phyloP scores from a whole-genome alignment of 92 coral and sea anemone species.

The Meandrina meandrites region DNA sequence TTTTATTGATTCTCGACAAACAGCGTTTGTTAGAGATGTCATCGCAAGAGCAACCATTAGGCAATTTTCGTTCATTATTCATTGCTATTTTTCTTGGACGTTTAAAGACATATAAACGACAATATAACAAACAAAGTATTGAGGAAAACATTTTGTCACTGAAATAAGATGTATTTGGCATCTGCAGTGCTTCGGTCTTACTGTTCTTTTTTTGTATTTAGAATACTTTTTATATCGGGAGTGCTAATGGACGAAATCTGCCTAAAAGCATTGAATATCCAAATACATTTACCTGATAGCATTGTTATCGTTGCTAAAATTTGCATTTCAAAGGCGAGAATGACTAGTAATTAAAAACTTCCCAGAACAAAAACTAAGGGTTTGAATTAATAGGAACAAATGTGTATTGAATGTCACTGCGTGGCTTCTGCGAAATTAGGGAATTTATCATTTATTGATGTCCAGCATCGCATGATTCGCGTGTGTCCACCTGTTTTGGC shows the following conservation, averaged over 20 bases:
- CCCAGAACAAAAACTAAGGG: conserved; percentile 14
- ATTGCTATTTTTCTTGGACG: background rate
- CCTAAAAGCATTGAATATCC: background rate
- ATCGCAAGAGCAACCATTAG: background rate
- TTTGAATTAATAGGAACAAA: background rate
- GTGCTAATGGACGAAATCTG: background rate
- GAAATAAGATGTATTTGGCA: background rate
- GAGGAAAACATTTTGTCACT: background rate
- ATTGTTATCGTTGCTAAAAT: conserved; percentile 1
- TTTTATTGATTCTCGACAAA: background rate
- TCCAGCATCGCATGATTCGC: background rate
- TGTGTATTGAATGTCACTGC: background rate
- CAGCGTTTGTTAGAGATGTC: background rate
- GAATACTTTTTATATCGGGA: background rate
- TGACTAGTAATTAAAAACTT: conserved; percentile 3
- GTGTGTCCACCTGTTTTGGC: conserved; percentile 9
- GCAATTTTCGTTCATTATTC: background rate
- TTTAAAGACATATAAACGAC: background rate
- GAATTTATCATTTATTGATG: conserved; percentile 17
- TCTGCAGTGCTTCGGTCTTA: too few relatives aligned
- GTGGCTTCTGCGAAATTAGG: conserved; percentile 5
- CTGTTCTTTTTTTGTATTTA: background rate
- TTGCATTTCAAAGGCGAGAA: conserved; percentile 28
- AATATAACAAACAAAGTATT: background rate
- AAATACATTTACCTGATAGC: background rate